Evolutionary conservation across 2,797 vertebrate genomes (phyloP).

Genomic region (Anabas testudineus): DNA sequence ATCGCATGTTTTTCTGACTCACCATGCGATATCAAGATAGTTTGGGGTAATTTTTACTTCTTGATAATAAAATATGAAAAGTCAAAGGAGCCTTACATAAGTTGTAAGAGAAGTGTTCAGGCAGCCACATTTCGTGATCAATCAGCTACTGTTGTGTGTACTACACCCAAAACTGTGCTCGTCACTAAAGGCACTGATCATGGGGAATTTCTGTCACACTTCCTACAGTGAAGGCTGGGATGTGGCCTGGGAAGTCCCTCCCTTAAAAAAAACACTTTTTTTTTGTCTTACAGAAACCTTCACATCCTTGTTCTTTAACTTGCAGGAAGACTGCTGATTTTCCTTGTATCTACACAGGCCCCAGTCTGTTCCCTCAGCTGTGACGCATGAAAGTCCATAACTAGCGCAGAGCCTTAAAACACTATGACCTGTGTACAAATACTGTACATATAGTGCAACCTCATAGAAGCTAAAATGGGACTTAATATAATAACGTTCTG

Average conservation of each 20-base stretch:
- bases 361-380: background rate
- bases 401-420: background rate
- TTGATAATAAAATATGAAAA: conserved; percentile 18
- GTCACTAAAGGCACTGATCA: conserved; percentile 39
- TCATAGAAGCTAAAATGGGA: no score
- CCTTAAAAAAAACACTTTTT: conserved; percentile 21
- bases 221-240: conserved; percentile 64
- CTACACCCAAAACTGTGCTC: background rate
- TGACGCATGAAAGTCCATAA: background rate
- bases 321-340: conserved; percentile 17
- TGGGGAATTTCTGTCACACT: conserved; percentile 75
- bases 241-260: conserved; percentile 77
- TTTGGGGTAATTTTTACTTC: conserved; percentile 17
- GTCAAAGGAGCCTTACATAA: background rate
- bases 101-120: background rate
- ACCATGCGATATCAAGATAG: conserved; percentile 1
- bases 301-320: background rate
- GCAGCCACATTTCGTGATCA: background rate
- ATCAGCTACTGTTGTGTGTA: background rate
- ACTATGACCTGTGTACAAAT: no score
- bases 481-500: no score
- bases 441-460: no score
- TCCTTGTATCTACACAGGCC: background rate
- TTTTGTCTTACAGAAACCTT: conserved; percentile 38
- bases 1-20: conserved; percentile 53